These are phyloP conservation scores for Mugil cephalus DNA, from an alignment of 2,113 vertebrate species.

Conservation along the genomic window DNA sequence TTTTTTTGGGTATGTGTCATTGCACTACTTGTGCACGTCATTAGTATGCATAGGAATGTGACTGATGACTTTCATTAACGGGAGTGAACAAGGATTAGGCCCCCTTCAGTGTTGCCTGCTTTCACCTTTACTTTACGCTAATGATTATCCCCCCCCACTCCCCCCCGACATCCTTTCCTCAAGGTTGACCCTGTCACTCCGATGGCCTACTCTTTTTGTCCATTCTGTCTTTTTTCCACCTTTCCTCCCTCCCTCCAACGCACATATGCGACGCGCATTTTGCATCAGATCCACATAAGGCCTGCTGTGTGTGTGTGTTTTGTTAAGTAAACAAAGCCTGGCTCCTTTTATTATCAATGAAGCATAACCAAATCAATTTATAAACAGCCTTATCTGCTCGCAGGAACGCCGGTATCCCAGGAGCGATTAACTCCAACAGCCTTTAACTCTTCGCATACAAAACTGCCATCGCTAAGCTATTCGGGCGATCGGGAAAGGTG, in stretches of 20 bases:
- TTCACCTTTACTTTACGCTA: slow-evolving; percentile 76
- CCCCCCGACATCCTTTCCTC: slow-evolving; percentile 60
- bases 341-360: slow-evolving; percentile 81
- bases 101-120: slow-evolving; percentile 68
- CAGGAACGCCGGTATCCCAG: slow-evolving; percentile 65
- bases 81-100: slow-evolving; percentile 75
- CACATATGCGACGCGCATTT: background rate
- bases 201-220: background rate
- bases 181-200: slow-evolving; percentile 77
- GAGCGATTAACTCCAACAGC: slow-evolving; percentile 77
- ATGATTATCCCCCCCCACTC: no score
- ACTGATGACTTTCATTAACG: slow-evolving; percentile 80
- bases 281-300: slow-evolving; percentile 33
- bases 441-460: slow-evolving; percentile 77
- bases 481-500: slow-evolving; percentile 48
- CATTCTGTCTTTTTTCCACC: background rate
- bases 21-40: slow-evolving; percentile 44
- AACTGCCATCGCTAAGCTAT: slow-evolving; percentile 66
- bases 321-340: slow-evolving; percentile 80
- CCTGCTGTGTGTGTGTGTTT: slow-evolving; percentile 38
- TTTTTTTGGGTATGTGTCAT: slow-evolving; percentile 42
- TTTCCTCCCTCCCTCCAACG: background rate
- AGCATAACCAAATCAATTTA: slow-evolving; percentile 85
- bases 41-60: slow-evolving; percentile 77
- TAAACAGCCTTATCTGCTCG: slow-evolving; percentile 83